Percentiles rank a stretch among this genome's conserved stretches.
Evolutionary conservation across 2,797 vertebrate genomes (phyloP).

Genomic region (Paedocypris micromegethes): DNA sequence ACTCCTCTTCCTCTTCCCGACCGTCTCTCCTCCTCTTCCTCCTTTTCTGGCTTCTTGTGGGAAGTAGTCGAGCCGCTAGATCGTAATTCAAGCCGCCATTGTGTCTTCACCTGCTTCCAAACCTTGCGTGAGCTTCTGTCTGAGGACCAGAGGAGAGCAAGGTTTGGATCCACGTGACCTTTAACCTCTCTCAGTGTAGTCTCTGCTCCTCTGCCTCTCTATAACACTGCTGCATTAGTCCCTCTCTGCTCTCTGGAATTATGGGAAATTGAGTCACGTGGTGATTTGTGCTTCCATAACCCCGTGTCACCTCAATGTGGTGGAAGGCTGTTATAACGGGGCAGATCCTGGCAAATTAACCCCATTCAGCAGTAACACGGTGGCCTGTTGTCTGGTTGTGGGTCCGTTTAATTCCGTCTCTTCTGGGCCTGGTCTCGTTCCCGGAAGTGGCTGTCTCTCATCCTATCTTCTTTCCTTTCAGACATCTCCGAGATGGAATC

Average conservation of each 20-base stretch:
- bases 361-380: slow-evolving; percentile 39
- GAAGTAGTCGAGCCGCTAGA: no score
- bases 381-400: slow-evolving; percentile 37
- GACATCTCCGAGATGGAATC: slow-evolving; percentile 95
- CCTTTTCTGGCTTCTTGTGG: background rate
- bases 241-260: slow-evolving; percentile 22
- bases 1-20: slow-evolving; percentile 24
- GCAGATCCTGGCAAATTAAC: slow-evolving; percentile 50
- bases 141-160: no score
- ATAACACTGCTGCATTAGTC: slow-evolving; percentile 39
- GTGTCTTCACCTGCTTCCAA: no score
- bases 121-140: no score
- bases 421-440: slow-evolving; percentile 34
- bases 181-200: slow-evolving; percentile 28
- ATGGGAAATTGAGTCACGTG: slow-evolving; percentile 6
- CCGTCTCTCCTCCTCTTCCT: slow-evolving; percentile 18
- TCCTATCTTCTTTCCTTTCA: slow-evolving; percentile 52
- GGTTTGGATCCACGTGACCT: no score
- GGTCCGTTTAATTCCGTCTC: slow-evolving; percentile 38
- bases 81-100: no score
- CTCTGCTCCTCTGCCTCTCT: slow-evolving; percentile 47
- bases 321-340: slow-evolving; percentile 44
- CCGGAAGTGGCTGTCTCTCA: slow-evolving; percentile 3
- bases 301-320: background rate
- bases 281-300: background rate